These are phyloP conservation scores for Lasioglossum lativentre DNA, from an alignment of 2,888 invertebrate species.

Conservation along the genomic window DNA sequence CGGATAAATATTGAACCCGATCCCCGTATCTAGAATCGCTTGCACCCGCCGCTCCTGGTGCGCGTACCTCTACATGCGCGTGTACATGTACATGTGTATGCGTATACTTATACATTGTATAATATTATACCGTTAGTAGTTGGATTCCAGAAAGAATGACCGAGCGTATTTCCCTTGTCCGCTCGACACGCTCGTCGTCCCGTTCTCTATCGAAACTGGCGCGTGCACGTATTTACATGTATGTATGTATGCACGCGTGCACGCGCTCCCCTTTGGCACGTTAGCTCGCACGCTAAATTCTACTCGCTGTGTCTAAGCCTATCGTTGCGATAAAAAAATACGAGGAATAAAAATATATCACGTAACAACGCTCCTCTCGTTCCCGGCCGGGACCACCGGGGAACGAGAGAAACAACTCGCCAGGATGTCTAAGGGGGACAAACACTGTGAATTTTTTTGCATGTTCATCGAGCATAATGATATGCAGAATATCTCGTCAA, in stretches of 20 bases:
- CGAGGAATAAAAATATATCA: conserved; percentile 76
- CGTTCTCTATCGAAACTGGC: neutral
- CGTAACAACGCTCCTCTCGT: conserved; percentile 67
- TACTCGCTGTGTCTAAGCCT: conserved; percentile 58
- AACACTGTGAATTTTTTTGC: neutral
- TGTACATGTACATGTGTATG: neutral
- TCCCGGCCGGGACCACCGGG: neutral
- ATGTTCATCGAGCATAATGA: neutral
- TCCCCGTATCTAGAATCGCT: neutral
- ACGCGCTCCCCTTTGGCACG: conserved; percentile 69
- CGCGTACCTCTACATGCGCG: neutral
- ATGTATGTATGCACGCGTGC: conserved; percentile 6
- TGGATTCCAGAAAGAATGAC: conserved; percentile 38
- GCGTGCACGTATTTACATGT: conserved; percentile 5
- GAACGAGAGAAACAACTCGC: conserved; percentile 49
- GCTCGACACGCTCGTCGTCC: conserved; percentile 12
- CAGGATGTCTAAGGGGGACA: conserved; percentile 19
- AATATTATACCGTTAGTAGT: conserved; percentile 12
- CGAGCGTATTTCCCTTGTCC: conserved; percentile 17
- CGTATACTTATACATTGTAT: conserved; percentile 15
- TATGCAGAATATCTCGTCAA: neutral
- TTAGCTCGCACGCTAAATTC: conserved; percentile 67
- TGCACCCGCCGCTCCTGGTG: neutral
- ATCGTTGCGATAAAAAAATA: conserved; percentile 74
- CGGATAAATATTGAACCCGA: neutral